Evolutionary conservation across 2,888 invertebrate genomes (phyloP).

Genomic region (Margaritifera margaritifera): DNA sequence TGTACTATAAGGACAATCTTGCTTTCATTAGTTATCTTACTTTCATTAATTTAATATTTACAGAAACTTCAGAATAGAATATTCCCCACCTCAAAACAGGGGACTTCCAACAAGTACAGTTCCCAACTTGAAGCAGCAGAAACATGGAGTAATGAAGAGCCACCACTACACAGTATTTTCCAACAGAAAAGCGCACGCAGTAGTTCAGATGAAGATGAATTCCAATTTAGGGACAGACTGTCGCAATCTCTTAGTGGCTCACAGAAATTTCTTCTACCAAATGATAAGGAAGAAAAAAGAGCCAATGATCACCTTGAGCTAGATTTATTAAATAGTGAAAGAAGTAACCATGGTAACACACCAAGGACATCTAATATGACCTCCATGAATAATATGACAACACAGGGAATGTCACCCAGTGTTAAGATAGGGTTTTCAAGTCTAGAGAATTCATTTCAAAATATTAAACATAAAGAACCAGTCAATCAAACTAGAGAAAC

Average conservation of each 20-base stretch:
- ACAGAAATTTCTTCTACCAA: constrained; percentile 11
- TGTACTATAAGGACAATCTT: no score
- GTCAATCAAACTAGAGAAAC: constrained; percentile 64
- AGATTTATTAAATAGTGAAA: constrained; percentile 14
- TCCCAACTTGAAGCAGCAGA: constrained; percentile 19
- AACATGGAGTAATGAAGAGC: constrained; percentile 29
- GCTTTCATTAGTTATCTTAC: no score
- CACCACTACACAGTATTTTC: constrained; percentile 56
- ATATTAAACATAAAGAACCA: constrained; percentile 70
- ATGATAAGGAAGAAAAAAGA: constrained; percentile 16
- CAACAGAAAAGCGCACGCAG: constrained; percentile 52
- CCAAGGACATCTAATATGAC: constrained; percentile 31
- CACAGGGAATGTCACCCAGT: constrained; percentile 58
- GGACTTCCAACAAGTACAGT: not conserved
- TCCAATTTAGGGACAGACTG: constrained; percentile 25
- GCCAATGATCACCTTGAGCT: constrained; percentile 4
- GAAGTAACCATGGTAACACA: constrained; percentile 14
- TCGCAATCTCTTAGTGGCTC: constrained; percentile 23
- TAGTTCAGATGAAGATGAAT: constrained; percentile 56
- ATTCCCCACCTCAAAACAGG: constrained; percentile 12
- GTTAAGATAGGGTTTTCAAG: constrained; percentile 64
- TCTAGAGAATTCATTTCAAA: constrained; percentile 70
- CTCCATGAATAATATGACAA: constrained; percentile 68
- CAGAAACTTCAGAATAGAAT: constrained; percentile 31
- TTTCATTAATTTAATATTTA: not conserved